Conservation (phyloP, 2,888 invertebrate genomes). For the Chaetoderma sp. region DNA sequence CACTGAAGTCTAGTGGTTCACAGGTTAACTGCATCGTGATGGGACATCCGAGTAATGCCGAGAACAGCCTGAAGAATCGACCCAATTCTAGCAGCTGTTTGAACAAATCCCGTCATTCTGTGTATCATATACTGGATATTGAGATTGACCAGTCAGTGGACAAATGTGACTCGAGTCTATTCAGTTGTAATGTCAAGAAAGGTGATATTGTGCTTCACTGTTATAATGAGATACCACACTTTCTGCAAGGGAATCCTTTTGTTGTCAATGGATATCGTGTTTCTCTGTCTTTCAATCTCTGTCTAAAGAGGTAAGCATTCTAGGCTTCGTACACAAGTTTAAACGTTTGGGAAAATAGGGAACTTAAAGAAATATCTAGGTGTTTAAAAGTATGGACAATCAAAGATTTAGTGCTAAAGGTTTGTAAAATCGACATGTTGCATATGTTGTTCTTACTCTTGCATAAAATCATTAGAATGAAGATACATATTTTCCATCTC, state of each 20-base stretch:
- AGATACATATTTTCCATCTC: too few relatives aligned
- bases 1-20: too few relatives aligned
- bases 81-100: constrained; percentile 30
- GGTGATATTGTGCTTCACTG: constrained; percentile 53
- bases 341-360: not conserved
- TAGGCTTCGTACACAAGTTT: constrained; percentile 19
- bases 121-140: constrained; percentile 54
- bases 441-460: not conserved
- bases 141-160: constrained; percentile 53
- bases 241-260: constrained; percentile 87
- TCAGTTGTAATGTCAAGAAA: constrained; percentile 44
- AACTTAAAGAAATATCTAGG: not conserved
- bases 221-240: constrained; percentile 80
- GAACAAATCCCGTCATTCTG: constrained; percentile 19
- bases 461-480: too few relatives aligned
- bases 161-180: constrained; percentile 44
- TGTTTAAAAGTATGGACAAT: too few relatives aligned
- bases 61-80: constrained; percentile 40
- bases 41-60: too few relatives aligned
- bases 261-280: constrained; percentile 88
- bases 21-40: too few relatives aligned
- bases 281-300: constrained; percentile 65
- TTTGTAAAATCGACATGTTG: too few relatives aligned
- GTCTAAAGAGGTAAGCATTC: constrained; percentile 79
- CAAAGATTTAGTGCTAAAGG: not conserved